Evolutionary conservation across 2,888 invertebrate genomes (phyloP), one percentile per base, ranked within the genome.

Genomic region (Rotaria socialis): DNA sequence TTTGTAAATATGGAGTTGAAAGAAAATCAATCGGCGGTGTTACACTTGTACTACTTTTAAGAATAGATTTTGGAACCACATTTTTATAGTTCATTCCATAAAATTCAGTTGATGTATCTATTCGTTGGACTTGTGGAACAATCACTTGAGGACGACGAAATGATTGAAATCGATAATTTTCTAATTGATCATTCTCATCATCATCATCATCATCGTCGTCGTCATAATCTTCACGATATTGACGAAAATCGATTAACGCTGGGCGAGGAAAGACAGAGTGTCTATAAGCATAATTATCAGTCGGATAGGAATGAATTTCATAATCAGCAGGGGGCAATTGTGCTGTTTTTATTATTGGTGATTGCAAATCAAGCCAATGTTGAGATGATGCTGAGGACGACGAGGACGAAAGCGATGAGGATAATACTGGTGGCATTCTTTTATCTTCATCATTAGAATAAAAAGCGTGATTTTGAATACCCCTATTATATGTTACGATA

Each of bases 271-370:
- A 22, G 0, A 43, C 35, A 43, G 6, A 43, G 8, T 24, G 24
- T 8, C 19, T 16, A 67, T 10, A 35, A 27, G 8, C 14, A 22
- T 24, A 22, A 75, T 47, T 14, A 75, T 47, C 43, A 22, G 47
- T 80, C 47, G 47, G 80, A 47, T 47, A n/a, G 0, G 80, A 24
- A 47, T n/a, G 43, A 47, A 80, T 80, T 43, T 80, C 80, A 47
- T 80, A 80, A n/a, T 80, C 47, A 80, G 80, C 43, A 11, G 80
- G 80, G 11, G 80, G n/a, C 47, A 80, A n/a, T 80, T 80, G 80
- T 4, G 47, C n/a, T 3, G 80, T 80, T 6, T 47, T 80, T n/a
- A 80, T 47, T 7, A 80, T 80, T 8, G 41, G 10, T 47, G 80
- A 14, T 47, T 47, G 43, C 4, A 80, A 10, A 47, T 80, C 80